phyloP scores from a whole-genome alignment of 2,888 invertebrate species.

The Sinhomidia bicolor region DNA sequence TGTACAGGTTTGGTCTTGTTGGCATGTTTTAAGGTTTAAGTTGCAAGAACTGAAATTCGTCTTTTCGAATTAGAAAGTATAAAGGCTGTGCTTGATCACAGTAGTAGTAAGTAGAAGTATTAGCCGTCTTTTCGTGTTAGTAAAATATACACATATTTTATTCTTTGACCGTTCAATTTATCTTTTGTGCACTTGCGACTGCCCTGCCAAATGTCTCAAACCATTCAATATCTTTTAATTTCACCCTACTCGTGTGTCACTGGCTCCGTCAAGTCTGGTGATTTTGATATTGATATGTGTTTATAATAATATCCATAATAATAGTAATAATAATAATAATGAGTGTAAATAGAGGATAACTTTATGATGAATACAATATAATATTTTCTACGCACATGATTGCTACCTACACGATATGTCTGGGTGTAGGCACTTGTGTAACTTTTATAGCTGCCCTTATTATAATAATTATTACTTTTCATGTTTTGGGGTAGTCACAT shows the following conservation, averaged over 20 bases:
- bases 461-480: conserved; percentile 14
- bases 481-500: neutral
- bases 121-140: neutral
- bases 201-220: conserved; percentile 49
- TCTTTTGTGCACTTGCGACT: neutral
- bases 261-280: neutral
- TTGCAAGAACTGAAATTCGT: neutral
- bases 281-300: too few species aligned
- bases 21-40: neutral
- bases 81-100: neutral
- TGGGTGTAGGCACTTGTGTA: too few species aligned
- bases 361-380: too few species aligned
- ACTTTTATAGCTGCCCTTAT: neutral
- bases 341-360: too few species aligned
- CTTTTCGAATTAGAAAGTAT: conserved; percentile 43
- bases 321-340: too few species aligned
- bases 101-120: neutral
- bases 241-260: neutral
- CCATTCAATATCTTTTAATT: conserved; percentile 8
- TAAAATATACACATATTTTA: conserved; percentile 9
- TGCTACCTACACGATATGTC: too few species aligned
- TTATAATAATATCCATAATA: too few species aligned
- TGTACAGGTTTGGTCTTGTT: conserved; percentile 48
- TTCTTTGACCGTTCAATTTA: neutral
- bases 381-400: too few species aligned